phyloP scores from a whole-genome alignment of 2,888 invertebrate genomes.

The Carabus problematicus region DNA sequence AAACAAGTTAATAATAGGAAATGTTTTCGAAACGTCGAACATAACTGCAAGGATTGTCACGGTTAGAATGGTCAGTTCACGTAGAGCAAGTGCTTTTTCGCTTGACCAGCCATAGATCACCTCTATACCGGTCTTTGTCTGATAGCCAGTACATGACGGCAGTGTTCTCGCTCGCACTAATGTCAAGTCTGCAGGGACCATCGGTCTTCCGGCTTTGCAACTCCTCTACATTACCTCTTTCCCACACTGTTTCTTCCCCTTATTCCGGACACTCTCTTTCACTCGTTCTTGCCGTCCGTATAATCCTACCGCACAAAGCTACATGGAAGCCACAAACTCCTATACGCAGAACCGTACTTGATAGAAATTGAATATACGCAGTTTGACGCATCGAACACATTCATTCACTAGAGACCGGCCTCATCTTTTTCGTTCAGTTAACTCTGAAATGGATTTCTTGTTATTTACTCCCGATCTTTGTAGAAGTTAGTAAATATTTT shows the following conservation, averaged over 20 bases:
- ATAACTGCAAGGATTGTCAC: conserved; percentile 23
- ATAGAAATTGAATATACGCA: background rate
- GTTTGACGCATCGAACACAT: conserved; percentile 12
- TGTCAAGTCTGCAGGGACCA: conserved; percentile 9
- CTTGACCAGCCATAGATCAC: conserved; percentile 35
- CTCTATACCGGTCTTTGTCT: background rate
- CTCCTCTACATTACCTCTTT: conserved; percentile 26
- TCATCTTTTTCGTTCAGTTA: conserved; percentile 30
- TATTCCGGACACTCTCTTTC: background rate
- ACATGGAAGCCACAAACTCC: no score
- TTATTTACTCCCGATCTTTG: conserved; percentile 27
- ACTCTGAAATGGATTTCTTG: conserved; percentile 28
- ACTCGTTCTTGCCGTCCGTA: background rate
- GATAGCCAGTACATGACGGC: no score
- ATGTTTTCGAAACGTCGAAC: background rate
- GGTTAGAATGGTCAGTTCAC: conserved; percentile 30
- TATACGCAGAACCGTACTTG: no score
- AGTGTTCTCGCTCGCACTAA: conserved; percentile 9
- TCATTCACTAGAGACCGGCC: conserved; percentile 19
- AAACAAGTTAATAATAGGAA: no score
- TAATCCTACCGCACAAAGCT: background rate
- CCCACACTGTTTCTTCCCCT: conserved; percentile 23
- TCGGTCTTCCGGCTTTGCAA: conserved; percentile 9
- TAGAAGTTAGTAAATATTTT: background rate
- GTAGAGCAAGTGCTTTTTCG: conserved; percentile 22